phyloP scores from a whole-genome alignment of 2,797 vertebrate genomes.

The Merluccius polli region DNA sequence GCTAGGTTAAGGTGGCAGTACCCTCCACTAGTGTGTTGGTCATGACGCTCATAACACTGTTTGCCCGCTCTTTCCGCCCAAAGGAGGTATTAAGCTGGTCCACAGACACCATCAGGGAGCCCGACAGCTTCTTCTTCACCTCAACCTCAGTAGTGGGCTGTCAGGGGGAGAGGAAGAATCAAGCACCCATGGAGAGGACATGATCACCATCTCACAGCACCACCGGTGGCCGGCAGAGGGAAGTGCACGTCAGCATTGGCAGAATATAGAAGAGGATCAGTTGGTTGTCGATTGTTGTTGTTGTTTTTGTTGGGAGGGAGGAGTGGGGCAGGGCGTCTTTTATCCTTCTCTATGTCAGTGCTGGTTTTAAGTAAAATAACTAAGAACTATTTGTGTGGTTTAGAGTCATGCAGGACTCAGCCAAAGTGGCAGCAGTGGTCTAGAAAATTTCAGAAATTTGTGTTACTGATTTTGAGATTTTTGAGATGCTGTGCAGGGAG shows the following conservation, averaged over 20 bases:
- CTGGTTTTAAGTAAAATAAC: slow-evolving; percentile 57
- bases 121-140: slow-evolving; percentile 95
- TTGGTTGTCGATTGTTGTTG: slow-evolving; percentile 6
- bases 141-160: slow-evolving; percentile 94
- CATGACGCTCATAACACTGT: slow-evolving; percentile 94
- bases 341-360: slow-evolving; percentile 58
- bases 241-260: slow-evolving; percentile 68
- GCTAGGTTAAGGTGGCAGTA: slow-evolving; percentile 75
- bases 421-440: slow-evolving; percentile 68
- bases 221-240: slow-evolving; percentile 67
- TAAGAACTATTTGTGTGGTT: slow-evolving; percentile 50
- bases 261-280: slow-evolving; percentile 48
- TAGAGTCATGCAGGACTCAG: slow-evolving; percentile 71
- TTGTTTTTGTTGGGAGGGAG: slow-evolving; percentile 24
- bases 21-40: slow-evolving; percentile 98
- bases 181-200: slow-evolving; percentile 72
- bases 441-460: slow-evolving; percentile 59
- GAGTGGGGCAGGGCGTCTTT: slow-evolving; percentile 38
- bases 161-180: slow-evolving; percentile 74
- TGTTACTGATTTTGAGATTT: slow-evolving; percentile 55
- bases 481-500: slow-evolving; percentile 56
- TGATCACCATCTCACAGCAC: slow-evolving; percentile 71
- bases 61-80: slow-evolving; percentile 93
- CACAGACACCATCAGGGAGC: slow-evolving; percentile 96
- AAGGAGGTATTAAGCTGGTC: slow-evolving; percentile 95